Evolutionary conservation across 2,888 invertebrate species (phyloP).

Genomic region (Schizotus pectinicornis): DNA sequence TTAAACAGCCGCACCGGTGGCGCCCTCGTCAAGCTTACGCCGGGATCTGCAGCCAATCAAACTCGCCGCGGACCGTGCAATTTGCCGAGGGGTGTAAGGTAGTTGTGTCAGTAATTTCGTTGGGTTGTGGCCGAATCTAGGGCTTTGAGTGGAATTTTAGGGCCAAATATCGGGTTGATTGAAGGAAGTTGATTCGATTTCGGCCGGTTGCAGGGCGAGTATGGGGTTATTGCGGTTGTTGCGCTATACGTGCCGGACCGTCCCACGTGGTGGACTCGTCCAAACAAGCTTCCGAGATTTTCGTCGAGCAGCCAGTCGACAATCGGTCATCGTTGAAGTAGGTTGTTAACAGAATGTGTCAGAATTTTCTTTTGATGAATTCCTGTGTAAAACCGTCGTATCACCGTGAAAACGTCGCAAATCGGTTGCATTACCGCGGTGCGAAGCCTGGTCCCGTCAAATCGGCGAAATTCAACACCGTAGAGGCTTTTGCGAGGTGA

Average conservation of each 20-base stretch:
- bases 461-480: slow-evolving; percentile 43
- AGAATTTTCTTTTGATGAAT: slow-evolving; percentile 58
- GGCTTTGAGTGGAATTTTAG: too few species aligned
- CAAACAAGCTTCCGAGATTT: slow-evolving; percentile 60
- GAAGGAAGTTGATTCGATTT: too few species aligned
- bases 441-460: slow-evolving; percentile 47
- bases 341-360: slow-evolving; percentile 60
- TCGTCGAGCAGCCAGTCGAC: slow-evolving; percentile 56
- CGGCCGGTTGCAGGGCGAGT: too few species aligned
- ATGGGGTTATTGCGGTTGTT: neutral
- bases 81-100: slow-evolving; percentile 6
- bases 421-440: slow-evolving; percentile 45
- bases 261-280: slow-evolving; percentile 52
- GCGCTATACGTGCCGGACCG: slow-evolving; percentile 14
- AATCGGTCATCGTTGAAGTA: slow-evolving; percentile 57
- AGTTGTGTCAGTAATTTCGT: slow-evolving; percentile 14
- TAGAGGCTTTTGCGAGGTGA: slow-evolving; percentile 56
- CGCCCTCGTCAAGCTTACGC: neutral
- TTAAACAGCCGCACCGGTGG: too few species aligned
- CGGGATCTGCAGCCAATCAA: slow-evolving; percentile 1
- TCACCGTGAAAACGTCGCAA: slow-evolving; percentile 49
- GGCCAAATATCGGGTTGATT: too few species aligned
- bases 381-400: slow-evolving; percentile 53
- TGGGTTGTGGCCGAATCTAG: neutral
- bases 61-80: neutral